Evolutionary conservation across 2,797 vertebrate genomes (phyloP), one percentile per base, ranked within the genome.

Genomic region (Crossoptilon crossoptilon): DNA sequence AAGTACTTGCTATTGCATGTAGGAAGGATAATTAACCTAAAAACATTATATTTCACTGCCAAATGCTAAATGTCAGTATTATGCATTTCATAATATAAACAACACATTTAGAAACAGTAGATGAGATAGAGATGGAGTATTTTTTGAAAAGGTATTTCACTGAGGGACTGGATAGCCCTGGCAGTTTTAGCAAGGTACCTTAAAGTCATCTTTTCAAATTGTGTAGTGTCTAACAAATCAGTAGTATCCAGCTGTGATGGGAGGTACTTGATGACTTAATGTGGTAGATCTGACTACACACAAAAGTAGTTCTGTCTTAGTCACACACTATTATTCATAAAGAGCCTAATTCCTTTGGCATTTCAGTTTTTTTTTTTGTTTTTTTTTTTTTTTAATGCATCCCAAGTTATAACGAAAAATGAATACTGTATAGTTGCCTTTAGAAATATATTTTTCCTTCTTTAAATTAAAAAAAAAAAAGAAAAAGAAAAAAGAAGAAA

Each of bases 1-100:
- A 3, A 89, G 73, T 48, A 87, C 39, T 93, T 96, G 70, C 80
- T 74, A 88, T 33, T 75, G 41, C 82, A 73, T 68, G 49, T 94
- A 84, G 91, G 90, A 95, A 94, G 46, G 49, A 48, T 86, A 94
- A 95, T 94, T 97, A 96, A 95, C 84, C 33, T 67, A 87, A 91
- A 85, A 91, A 93, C 51, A 79, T 80, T 91, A n/a, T 83, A 94
- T 94, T 96, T 94, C 93, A 91, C 85, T 94, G 79, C 46, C 87
- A 96, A 96, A 96, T 90, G 49, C 12, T 91, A 94, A 95, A 95
- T 92, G 85, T 92, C 90, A 94, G 68, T 19, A 80, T 94, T 95
- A 93, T 55, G 91, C 83, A 91, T 91, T 87, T 94, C 84, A 88
- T 93, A 94, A 93, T 91, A 74, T 73, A 95, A 96, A 87, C 71